phyloP scores from a whole-genome alignment of 2,113 vertebrate species.

The Ciconia maguari region DNA sequence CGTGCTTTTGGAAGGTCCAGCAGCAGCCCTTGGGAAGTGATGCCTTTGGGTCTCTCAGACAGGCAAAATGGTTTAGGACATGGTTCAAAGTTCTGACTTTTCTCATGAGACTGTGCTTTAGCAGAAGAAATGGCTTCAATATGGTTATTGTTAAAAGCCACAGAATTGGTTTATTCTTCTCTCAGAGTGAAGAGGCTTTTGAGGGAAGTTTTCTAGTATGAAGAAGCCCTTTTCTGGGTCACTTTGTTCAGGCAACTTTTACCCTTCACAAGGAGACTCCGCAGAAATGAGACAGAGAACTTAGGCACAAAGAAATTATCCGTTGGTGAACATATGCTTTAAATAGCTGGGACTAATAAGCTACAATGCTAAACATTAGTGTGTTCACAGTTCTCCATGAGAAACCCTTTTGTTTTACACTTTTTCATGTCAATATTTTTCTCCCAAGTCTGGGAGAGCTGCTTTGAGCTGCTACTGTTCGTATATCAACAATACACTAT shows the following conservation, averaged over 20 bases:
- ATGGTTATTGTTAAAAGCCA: neutral
- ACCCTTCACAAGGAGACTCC: neutral
- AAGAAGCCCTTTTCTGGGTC: neutral
- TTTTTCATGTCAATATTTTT: neutral
- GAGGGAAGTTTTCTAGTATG: neutral
- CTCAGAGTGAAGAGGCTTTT: neutral
- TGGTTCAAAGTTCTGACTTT: neutral
- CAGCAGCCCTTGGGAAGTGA: neutral
- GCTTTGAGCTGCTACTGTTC: neutral
- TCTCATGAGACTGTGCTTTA: neutral
- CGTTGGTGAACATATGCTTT: neutral
- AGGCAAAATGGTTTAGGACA: neutral
- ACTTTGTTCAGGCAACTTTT: neutral
- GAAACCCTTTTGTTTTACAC: neutral
- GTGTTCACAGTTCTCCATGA: neutral
- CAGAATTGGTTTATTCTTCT: neutral
- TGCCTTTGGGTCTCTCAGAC: neutral
- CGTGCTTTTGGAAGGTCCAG: neutral
- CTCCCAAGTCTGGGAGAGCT: too few relatives aligned
- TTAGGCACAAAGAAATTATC: neutral
- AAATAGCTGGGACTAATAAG: neutral
- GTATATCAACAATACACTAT: neutral
- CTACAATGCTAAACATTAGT: rapidly evolving
- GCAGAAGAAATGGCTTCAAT: neutral
- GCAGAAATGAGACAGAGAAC: neutral